Conservation (phyloP, 1,140 invertebrate genomes). For the Schmidtea mediterranea region DNA sequence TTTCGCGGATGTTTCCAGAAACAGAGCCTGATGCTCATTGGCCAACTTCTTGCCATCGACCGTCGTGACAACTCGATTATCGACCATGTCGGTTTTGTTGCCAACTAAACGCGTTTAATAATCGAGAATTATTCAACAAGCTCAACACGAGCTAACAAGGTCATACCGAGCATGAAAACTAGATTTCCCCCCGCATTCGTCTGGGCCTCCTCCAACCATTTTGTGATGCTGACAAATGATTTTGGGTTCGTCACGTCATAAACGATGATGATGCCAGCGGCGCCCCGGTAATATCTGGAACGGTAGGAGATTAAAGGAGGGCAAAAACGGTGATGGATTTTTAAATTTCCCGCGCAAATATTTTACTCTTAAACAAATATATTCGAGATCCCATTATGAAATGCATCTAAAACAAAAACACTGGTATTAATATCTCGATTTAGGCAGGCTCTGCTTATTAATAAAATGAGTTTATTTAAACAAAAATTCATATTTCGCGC, state of each 20-base stretch:
- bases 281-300: conserved; percentile 66
- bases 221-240: conserved; percentile 21
- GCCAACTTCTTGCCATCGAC: conserved; percentile 45
- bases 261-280: conserved; percentile 3
- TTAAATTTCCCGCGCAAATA: no score
- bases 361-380: no score
- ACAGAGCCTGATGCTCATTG: conserved; percentile 67
- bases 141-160: no score
- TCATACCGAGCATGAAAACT: neutral
- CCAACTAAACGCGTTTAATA: no score
- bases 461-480: no score
- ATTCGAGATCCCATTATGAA: no score
- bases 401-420: no score
- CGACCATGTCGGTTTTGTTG: conserved; percentile 65
- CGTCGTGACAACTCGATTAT: conserved; percentile 13
- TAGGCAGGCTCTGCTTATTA: no score
- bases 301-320: conserved; percentile 82
- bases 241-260: conserved; percentile 5
- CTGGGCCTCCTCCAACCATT: conserved; percentile 28
- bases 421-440: no score
- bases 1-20: conserved; percentile 29
- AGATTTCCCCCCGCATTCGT: conserved; percentile 38
- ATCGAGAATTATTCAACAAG: no score
- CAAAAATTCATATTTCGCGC: no score
- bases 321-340: no score